Conservation (phyloP, 2,797 vertebrate species). For the Melanotaenia boesemani region DNA sequence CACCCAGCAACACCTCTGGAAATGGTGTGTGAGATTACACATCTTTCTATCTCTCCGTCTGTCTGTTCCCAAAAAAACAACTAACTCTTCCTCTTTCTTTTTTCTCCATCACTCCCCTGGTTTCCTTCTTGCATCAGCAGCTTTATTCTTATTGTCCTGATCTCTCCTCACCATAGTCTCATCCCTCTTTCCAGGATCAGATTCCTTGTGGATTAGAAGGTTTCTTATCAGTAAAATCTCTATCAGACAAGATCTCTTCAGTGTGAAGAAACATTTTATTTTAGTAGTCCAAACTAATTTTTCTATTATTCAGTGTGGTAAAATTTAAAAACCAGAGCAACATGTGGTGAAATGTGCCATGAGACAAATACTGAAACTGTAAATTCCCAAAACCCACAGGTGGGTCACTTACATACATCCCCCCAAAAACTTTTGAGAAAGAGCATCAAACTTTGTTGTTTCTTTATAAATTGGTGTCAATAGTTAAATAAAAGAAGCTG, state of each 20-base stretch:
- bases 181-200: conserved; percentile 36
- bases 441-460: no score
- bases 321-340: no score
- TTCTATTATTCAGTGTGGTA: no score
- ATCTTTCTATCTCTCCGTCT: conserved; percentile 54
- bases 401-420: no score
- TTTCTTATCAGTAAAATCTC: conserved; percentile 23
- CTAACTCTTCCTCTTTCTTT: not conserved
- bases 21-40: conserved; percentile 81
- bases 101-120: conserved; percentile 1
- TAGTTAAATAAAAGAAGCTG: no score
- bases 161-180: conserved; percentile 34
- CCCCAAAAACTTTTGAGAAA: no score
- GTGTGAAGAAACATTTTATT: no score
- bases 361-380: no score
- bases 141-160: conserved; percentile 19
- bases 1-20: conserved; percentile 91
- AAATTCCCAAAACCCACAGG: no score
- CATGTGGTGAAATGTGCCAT: no score
- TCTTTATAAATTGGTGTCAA: no score
- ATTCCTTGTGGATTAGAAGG: conserved; percentile 47
- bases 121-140: conserved; percentile 13
- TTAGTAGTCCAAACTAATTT: no score
- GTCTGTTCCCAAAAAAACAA: conserved; percentile 17
- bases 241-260: conserved; percentile 4